phyloP scores from a whole-genome alignment of 2,113 vertebrate genomes.

The Nerophis lumbriciformis region DNA sequence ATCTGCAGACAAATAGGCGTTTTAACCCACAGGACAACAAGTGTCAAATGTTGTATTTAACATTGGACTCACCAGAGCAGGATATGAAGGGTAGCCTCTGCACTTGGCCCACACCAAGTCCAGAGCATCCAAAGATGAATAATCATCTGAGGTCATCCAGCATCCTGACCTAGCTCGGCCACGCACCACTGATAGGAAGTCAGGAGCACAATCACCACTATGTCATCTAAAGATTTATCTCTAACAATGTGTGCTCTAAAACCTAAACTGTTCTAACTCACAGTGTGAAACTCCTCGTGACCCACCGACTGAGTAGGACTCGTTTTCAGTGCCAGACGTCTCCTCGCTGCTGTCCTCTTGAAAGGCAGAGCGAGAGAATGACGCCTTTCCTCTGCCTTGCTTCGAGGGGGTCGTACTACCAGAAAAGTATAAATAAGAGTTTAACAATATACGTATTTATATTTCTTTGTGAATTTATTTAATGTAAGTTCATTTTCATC shows the following conservation, averaged over 20 bases:
- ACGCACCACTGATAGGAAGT: constrained; percentile 78
- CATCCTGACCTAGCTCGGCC: constrained; percentile 79
- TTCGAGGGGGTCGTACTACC: constrained; percentile 93
- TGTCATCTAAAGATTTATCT: background rate
- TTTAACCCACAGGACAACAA: background rate
- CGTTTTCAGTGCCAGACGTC: constrained; percentile 94
- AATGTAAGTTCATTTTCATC: too few relatives aligned
- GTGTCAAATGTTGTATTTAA: too few relatives aligned
- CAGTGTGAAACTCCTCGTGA: constrained; percentile 87
- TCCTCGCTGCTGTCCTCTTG: constrained; percentile 98
- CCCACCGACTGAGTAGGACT: constrained; percentile 90
- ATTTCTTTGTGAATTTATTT: too few relatives aligned
- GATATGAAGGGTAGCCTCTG: constrained; percentile 95
- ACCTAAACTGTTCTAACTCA: constrained; percentile 51
- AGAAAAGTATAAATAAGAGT: background rate
- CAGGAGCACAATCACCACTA: constrained; percentile 2
- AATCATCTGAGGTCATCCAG: constrained; percentile 93
- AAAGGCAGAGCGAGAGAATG: constrained; percentile 90
- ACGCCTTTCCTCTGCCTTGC: constrained; percentile 90
- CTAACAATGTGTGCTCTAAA: background rate
- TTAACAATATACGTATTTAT: background rate
- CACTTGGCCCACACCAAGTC: constrained; percentile 99
- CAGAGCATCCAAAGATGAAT: constrained; percentile 88
- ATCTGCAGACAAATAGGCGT: constrained; percentile 71
- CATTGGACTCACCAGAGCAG: constrained; percentile 83